Evolutionary conservation across 2,113 vertebrate genomes (phyloP), one percentile per base, ranked within the genome.

Genomic region (Dascyllus trimaculatus): DNA sequence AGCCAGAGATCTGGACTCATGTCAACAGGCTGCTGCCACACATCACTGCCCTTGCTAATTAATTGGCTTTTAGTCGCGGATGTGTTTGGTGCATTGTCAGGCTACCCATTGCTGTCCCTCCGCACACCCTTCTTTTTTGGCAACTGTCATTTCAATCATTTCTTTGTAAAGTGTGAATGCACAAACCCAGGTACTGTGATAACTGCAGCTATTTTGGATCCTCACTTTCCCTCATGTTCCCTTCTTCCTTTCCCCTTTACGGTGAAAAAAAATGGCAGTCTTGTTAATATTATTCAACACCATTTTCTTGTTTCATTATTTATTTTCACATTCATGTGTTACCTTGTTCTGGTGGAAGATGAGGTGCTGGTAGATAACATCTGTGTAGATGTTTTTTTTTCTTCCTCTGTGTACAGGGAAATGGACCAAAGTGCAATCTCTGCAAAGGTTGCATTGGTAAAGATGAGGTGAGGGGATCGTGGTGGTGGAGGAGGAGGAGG

Each of bases 1-100:
- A 91, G 86, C 76, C 78, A 76, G 86, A 91, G 89, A 94, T 93
- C 93, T 93, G 92, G 91, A 93, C 92, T 91, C 85, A 85, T 93
- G 94, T 94, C 94, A 95, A 94, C 92, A 94, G 93, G 90, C 92
- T 93, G 91, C 92, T 91, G 91, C 89, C 91, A 95, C 93, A 94
- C 94, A 93, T 93, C 91, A 91, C 90, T 93, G 93, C 93, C 84
- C 82, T 77, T 85, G 90, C 92, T 94, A 95, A 95, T 95, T 95
- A 94, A 95, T 94, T 94, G 93, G 93, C 93, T 94, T 93, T 94
- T 95, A 93, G 92, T 93, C 66, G 90, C 74, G 88, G 86, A 88
- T 93, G 86, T 94, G 92, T 93, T 93, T 92, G 90, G 90, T 89
- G 86, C 92, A 91, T 94, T 93, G 92, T 93, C 93, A 93, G 91